Evolutionary conservation across 2,797 vertebrate species (phyloP).

Genomic region (Myotis daubentonii): DNA sequence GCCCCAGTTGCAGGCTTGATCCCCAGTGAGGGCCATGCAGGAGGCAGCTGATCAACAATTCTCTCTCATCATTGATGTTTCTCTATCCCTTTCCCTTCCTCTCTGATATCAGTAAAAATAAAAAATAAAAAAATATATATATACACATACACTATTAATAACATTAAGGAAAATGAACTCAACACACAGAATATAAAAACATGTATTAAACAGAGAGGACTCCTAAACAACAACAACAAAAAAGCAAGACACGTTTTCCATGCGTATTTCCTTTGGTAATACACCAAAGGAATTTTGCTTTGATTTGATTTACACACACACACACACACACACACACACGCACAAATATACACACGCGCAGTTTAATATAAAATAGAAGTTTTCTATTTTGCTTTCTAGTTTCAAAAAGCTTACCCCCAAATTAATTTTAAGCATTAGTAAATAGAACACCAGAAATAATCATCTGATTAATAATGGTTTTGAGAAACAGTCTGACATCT

Average conservation of each 20-base stretch:
- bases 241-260: neutral
- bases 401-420: neutral
- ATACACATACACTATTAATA: neutral
- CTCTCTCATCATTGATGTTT: too few relatives aligned
- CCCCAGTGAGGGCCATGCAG: too few relatives aligned
- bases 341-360: neutral
- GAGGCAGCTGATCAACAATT: too few relatives aligned
- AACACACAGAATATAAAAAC: neutral
- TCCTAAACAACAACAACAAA: neutral
- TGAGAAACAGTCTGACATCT: neutral
- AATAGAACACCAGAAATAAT: conserved; percentile 7
- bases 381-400: conserved; percentile 23
- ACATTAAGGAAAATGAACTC: conserved; percentile 56
- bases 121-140: too few relatives aligned
- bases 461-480: neutral
- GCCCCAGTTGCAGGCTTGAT: too few relatives aligned
- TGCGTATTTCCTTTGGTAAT: conserved; percentile 35
- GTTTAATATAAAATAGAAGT: conserved; percentile 42
- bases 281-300: conserved; percentile 42
- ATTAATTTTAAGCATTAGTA: conserved; percentile 57
- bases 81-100: too few relatives aligned
- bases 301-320: conserved; percentile 4
- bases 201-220: conserved; percentile 25
- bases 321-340: neutral
- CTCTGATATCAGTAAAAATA: too few relatives aligned